Evolutionary conservation across 1,140 invertebrate genomes (phyloP).

Genomic region (Frieseomelitta varia): DNA sequence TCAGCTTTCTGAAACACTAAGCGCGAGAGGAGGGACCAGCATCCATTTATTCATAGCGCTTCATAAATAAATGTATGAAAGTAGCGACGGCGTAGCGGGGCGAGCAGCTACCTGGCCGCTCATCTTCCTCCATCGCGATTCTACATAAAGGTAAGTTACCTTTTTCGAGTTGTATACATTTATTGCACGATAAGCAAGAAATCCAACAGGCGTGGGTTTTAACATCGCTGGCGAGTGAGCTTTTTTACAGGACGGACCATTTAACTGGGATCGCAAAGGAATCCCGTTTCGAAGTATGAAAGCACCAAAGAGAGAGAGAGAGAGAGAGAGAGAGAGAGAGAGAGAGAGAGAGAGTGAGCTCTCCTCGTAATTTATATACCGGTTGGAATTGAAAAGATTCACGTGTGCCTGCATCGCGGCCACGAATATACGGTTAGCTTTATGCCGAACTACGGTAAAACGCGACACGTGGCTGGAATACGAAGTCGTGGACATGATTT

Average conservation of each 20-base stretch:
- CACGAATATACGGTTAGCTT: slow-evolving; percentile 19
- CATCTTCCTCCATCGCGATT: slow-evolving; percentile 56
- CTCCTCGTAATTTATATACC: slow-evolving; percentile 38
- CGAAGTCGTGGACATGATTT: slow-evolving; percentile 1
- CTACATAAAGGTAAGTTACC: slow-evolving; percentile 47
- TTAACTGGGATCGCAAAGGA: slow-evolving; percentile 51
- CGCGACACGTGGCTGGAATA: slow-evolving; percentile 19
- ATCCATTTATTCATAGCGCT: slow-evolving; percentile 82
- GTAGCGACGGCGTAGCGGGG: slow-evolving; percentile 41
- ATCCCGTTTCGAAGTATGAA: slow-evolving; percentile 40
- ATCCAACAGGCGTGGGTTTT: slow-evolving; percentile 59
- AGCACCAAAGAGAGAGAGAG: slow-evolving; percentile 23
- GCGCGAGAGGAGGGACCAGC: slow-evolving; percentile 72
- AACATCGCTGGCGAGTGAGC: slow-evolving; percentile 39
- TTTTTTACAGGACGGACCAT: slow-evolving; percentile 49
- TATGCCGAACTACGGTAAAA: background rate
- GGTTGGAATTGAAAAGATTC: slow-evolving; percentile 43
- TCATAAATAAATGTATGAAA: slow-evolving; percentile 82
- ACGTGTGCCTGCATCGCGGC: slow-evolving; percentile 15
- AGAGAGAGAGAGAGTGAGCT: slow-evolving; percentile 35
- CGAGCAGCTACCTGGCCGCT: slow-evolving; percentile 62
- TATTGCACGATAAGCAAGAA: slow-evolving; percentile 67
- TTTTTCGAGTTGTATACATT: slow-evolving; percentile 67
- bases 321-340: slow-evolving; percentile 40
- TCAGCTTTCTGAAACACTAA: slow-evolving; percentile 70